These are phyloP conservation scores for Drosophila ustulata DNA, from an alignment of 2,888 invertebrate genomes.

Conservation along the genomic window DNA sequence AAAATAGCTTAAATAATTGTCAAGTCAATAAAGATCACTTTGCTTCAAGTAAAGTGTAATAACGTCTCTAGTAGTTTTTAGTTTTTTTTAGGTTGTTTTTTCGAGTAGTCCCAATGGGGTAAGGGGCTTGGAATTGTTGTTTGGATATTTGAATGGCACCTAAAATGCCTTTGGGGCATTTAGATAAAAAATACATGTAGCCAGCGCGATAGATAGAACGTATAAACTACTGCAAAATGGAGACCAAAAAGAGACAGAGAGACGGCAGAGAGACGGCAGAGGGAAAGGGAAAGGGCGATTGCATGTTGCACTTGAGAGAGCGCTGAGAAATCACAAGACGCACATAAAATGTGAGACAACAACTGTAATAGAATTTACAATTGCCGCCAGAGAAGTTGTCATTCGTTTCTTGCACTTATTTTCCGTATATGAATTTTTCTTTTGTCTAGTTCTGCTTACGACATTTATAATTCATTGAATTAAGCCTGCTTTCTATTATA, in stretches of 20 bases:
- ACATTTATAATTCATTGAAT: conserved; percentile 1
- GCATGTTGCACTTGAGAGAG: conserved; percentile 64
- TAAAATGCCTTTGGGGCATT: conserved; percentile 77
- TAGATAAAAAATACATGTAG: conserved; percentile 71
- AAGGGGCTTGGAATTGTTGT: conserved; percentile 40
- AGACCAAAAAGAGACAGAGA: background rate
- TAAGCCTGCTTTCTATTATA: background rate
- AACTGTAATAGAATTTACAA: conserved; percentile 43
- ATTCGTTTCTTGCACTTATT: background rate
- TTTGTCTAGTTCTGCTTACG: conserved; percentile 1
- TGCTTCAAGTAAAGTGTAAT: conserved; percentile 1
- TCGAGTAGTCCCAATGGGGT: conserved; percentile 18
- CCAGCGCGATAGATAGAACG: conserved; percentile 41
- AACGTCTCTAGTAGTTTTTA: conserved; percentile 15
- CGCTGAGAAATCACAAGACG: conserved; percentile 61
- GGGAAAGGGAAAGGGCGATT: background rate
- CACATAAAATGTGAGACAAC: conserved; percentile 63
- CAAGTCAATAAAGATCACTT: background rate
- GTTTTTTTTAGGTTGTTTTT: background rate
- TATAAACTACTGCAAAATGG: conserved; percentile 38
- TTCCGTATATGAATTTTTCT: background rate
- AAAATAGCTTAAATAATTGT: too few relatives aligned
- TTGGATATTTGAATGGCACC: conserved; percentile 52
- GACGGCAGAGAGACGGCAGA: background rate
- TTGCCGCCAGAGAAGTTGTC: conserved; percentile 8